Conservation (phyloP, 2,888 invertebrate species). For the Pegoplata infirma region DNA sequence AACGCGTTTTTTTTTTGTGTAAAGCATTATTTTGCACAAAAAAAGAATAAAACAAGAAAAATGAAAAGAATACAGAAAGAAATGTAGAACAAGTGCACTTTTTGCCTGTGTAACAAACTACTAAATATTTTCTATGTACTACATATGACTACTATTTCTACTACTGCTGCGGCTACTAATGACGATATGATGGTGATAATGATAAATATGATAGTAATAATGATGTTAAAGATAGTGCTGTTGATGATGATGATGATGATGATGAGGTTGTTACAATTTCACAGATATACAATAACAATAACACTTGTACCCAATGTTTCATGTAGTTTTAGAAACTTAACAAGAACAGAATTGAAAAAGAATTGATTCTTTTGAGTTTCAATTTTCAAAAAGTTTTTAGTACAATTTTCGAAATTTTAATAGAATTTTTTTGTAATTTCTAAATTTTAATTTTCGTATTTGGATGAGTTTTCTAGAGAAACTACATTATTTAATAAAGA, state of each 20-base stretch:
- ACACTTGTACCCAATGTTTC: conserved; percentile 23
- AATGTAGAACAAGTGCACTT: conserved; percentile 59
- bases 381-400: too few relatives aligned
- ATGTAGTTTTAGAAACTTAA: neutral
- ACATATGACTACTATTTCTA: too few relatives aligned
- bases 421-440: too few relatives aligned
- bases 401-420: too few relatives aligned
- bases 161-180: conserved; percentile 39
- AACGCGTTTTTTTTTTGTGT: conserved; percentile 34
- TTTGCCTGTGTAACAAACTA: conserved; percentile 23
- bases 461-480: too few relatives aligned
- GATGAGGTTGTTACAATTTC: conserved; percentile 34
- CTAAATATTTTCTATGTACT: too few relatives aligned
- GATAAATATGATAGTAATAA: conserved; percentile 28
- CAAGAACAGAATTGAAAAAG: neutral
- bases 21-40: neutral
- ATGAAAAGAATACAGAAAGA: conserved; percentile 48
- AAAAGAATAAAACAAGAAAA: neutral
- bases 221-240: conserved; percentile 15
- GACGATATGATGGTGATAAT: neutral
- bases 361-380: too few relatives aligned
- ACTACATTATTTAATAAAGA: too few relatives aligned
- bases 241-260: conserved; percentile 24
- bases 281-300: neutral
- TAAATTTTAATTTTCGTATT: too few relatives aligned